phyloP scores from a whole-genome alignment of 1,140 invertebrate species.

The Hirudo medicinalis region DNA sequence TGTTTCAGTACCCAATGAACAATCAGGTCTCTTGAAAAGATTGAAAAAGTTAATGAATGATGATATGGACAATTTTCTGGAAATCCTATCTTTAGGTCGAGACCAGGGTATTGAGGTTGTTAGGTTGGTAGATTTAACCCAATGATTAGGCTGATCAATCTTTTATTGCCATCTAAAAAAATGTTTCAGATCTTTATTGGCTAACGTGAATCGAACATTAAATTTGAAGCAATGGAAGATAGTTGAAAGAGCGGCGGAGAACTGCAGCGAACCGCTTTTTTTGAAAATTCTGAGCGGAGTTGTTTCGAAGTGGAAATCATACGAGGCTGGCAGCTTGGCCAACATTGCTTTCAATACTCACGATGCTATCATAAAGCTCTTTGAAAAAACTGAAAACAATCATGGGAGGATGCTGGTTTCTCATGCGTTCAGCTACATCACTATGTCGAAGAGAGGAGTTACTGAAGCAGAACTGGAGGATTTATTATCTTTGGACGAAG shows the following conservation, averaged over 20 bases:
- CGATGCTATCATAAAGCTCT: conserved; percentile 29
- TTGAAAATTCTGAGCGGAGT: conserved; percentile 78
- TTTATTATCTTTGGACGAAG: conserved; percentile 22
- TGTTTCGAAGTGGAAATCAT: conserved; percentile 89
- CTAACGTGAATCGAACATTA: conserved; percentile 56
- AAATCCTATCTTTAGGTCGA: conserved; percentile 43
- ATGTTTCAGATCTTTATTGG: conserved; percentile 63
- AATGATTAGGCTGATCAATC: not conserved
- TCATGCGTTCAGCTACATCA: conserved; percentile 22
- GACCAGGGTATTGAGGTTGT: conserved; percentile 84
- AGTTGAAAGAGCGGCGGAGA: conserved; percentile 73
- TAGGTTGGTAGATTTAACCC: conserved; percentile 41
- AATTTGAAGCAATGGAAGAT: conserved; percentile 68
- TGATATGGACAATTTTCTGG: conserved; percentile 66
- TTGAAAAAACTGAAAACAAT: conserved; percentile 23
- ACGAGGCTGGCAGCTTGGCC: conserved; percentile 62
- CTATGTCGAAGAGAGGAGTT: conserved; percentile 33
- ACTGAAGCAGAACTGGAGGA: conserved; percentile 23
- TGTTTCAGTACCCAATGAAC: conserved; percentile 46
- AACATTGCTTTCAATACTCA: conserved; percentile 17
- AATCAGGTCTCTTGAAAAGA: conserved; percentile 36
- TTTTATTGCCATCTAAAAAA: not conserved
- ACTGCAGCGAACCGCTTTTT: conserved; percentile 90
- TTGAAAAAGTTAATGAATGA: conserved; percentile 75
- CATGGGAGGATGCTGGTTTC: conserved; percentile 23